Evolutionary conservation across 2,888 invertebrate genomes (phyloP), one percentile per base, ranked within the genome.

Genomic region (Taenaris catops): DNA sequence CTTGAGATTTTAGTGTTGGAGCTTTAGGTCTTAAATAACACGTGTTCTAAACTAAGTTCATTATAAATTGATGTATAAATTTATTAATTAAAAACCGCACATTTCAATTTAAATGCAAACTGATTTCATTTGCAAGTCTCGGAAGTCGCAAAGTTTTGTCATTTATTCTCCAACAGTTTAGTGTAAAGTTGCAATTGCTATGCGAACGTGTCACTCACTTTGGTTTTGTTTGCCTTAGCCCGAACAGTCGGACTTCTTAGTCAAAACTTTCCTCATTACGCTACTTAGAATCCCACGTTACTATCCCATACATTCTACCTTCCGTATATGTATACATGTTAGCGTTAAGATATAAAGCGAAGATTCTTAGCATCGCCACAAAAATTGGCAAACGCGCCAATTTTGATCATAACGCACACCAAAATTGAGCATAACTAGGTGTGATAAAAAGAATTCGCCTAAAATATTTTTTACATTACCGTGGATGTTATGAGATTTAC

Each of bases 231-330:
- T 40, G 46, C 23, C 29, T 34, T 18, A 16, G 40, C 26, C 24
- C 54, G 11, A 9, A 10, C 31, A 31, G 56, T 59, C 55, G 57
- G 63, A 58, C 61, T 63, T 57, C 58, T 58, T 54, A 52, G 54
- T 58, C 58, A 70, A 53, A 83, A 84, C 79, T 84, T 83, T 81
- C 79, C 80, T 83, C 83, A 83, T 84, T 81, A 83, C 63, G 64
- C 61, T 63, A 64, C 59, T 70, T 67, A 71, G 63, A 65, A 59
- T 60, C 54, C 58, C 56, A 61, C 63, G 57, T 59, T 62, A 61
- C 67, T 68, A 59, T 8, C 8, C n/a, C 21, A 23, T 16, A 14
- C 14, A 14, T 14, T 3, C 14, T 3, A 14, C 14, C 14, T 14
- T 14, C 4, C 14, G 2, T 14, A 3, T 14, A 14, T 14, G 14